These are phyloP conservation scores for Drosophila longiperda DNA, from an alignment of 2,888 invertebrate species.

Conservation along the genomic window DNA sequence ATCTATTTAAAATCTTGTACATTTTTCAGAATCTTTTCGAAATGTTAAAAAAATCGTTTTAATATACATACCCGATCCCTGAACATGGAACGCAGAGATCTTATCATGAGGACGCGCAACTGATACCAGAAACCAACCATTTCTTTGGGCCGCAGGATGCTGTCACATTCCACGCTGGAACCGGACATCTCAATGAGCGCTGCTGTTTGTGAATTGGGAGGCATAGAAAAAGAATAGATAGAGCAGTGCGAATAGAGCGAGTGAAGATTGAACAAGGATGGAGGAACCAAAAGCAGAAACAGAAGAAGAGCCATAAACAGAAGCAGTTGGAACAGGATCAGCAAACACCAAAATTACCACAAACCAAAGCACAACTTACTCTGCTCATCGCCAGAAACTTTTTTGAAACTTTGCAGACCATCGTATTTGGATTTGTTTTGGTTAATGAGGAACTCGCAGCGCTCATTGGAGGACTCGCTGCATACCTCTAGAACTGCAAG, in stretches of 20 bases:
- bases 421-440: slow-evolving; percentile 78
- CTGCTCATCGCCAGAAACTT: slow-evolving; percentile 54
- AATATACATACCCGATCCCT: slow-evolving; percentile 82
- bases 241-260: slow-evolving; percentile 46
- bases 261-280: slow-evolving; percentile 5
- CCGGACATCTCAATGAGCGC: slow-evolving; percentile 51
- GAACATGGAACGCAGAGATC: slow-evolving; percentile 84
- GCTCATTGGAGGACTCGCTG: slow-evolving; percentile 77
- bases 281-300: background rate
- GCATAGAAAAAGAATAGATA: slow-evolving; percentile 45
- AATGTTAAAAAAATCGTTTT: rapidly evolving
- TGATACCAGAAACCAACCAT: slow-evolving; percentile 84
- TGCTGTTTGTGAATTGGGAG: slow-evolving; percentile 66
- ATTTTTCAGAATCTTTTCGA: too few relatives aligned
- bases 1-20: too few relatives aligned
- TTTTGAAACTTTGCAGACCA: slow-evolving; percentile 11
- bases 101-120: slow-evolving; percentile 85
- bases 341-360: slow-evolving; percentile 11
- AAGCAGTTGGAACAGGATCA: slow-evolving; percentile 25
- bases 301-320: slow-evolving; percentile 10
- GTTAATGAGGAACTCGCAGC: slow-evolving; percentile 85
- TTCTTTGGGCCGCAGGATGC: slow-evolving; percentile 68
- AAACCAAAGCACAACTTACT: slow-evolving; percentile 53
- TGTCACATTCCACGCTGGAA: background rate
- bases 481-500: slow-evolving; percentile 87